Evolutionary conservation across 2,797 vertebrate species (phyloP), one percentile per base, ranked within the genome.

Genomic region (Microtus obscurus): DNA sequence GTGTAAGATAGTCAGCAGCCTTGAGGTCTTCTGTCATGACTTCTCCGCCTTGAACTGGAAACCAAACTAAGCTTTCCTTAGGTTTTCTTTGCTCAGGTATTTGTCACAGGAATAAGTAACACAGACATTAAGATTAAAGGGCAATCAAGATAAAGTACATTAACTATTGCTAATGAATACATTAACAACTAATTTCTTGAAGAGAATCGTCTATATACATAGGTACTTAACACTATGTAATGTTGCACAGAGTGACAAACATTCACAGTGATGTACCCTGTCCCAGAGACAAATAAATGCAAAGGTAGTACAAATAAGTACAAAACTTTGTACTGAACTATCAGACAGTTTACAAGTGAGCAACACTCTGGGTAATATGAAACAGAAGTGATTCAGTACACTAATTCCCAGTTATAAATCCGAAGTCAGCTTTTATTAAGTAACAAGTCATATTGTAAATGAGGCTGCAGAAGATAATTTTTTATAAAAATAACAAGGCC

Each of bases 401-500:
- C 76, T 89, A 92, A 97, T 94, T 79, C 85, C 78, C 73, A 89
- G n/a, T 92, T 63, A 76, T 92, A 95, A 92, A 88, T 78, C 93
- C 67, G 85, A 95, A 95, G 79, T 89, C 85, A 90, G 43, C 40
- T 90, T 90, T 83, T 63, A 97, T 89, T 95, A 96, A 93, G 16
- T 85, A 95, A 88, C 69, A n/a, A 89, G 79, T 82, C 16, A 31
- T 79, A 93, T 0, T 82, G 43, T 43, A 96, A 96, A 86, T 91
- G 87, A 93, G 63, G 34, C 83, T 90, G 86, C 17, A 4, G 67
- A 87, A 77, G 40, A 90, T 45, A 7, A n/a, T 76, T 87, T 94
- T 96, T 94, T 40, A 86, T 53, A 96, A 97, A 94, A 94, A 85
- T 92, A 94, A 94, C 83, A 82, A 94, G 90, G 48, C 21, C 56